Percentiles rank a stretch among this genome's conserved stretches.
Conservation (phyloP, 1,140 invertebrate species). For the Mesaphorura yosii region DNA sequence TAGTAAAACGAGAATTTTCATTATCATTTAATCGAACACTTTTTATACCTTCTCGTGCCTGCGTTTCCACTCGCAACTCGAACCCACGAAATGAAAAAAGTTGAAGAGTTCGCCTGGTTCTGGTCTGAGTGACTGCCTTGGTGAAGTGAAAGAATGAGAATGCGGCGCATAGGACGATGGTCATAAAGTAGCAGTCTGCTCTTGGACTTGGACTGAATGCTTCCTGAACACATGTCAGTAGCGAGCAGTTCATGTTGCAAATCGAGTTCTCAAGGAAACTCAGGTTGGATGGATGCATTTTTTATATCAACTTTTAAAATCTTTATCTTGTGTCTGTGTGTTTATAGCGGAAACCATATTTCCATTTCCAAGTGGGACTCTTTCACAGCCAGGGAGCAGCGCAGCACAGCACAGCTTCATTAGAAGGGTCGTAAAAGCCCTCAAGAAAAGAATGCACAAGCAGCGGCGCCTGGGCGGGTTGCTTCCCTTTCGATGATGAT, state of each 20-base stretch:
- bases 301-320: not conserved
- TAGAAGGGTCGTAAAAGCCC: conserved; percentile 30
- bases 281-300: not conserved
- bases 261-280: conserved; percentile 27
- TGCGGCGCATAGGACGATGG: not conserved
- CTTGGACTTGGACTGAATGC: conserved; percentile 4
- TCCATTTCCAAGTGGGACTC: conserved; percentile 24
- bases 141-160: not conserved
- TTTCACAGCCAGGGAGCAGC: no score
- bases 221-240: conserved; percentile 25
- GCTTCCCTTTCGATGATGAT: conserved; percentile 30
- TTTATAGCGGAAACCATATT: conserved; percentile 26
- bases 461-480: conserved; percentile 32
- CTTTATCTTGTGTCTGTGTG: not conserved
- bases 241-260: conserved; percentile 18
- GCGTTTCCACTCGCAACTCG: no score
- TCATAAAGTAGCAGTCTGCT: not conserved
- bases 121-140: not conserved
- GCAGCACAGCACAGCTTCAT: no score
- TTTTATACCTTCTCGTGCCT: not conserved
- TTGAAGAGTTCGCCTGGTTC: no score
- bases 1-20: conserved; percentile 22
- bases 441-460: conserved; percentile 24
- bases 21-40: conserved; percentile 26
- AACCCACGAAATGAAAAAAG: no score